Percentiles rank a stretch among this genome's conserved stretches.
Conservation (phyloP, 1,140 invertebrate genomes). For the Pseudobourletiella spinata region DNA sequence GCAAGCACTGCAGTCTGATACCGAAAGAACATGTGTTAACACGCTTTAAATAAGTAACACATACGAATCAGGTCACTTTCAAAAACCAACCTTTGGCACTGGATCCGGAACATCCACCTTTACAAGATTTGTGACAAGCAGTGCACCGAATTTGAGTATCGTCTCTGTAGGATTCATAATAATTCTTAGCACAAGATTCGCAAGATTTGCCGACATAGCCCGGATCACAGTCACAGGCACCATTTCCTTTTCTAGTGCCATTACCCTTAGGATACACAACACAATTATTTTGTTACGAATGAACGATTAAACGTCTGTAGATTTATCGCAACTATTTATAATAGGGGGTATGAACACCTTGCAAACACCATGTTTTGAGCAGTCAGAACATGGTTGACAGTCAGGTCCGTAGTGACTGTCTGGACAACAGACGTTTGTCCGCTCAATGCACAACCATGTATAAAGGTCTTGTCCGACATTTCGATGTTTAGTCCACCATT, state of each 20-base stretch:
- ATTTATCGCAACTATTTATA: neutral
- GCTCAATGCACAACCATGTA: slow-evolving; percentile 73
- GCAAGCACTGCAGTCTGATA: slow-evolving; percentile 46
- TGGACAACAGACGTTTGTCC: slow-evolving; percentile 74
- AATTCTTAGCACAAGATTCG: slow-evolving; percentile 63
- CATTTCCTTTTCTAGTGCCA: slow-evolving; percentile 88
- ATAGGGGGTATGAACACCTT: slow-evolving; percentile 48
- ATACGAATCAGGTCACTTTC: neutral
- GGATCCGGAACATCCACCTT: slow-evolving; percentile 63
- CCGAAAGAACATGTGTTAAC: neutral
- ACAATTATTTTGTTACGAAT: slow-evolving; percentile 40
- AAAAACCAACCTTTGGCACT: slow-evolving; percentile 56
- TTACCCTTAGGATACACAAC: too few species aligned
- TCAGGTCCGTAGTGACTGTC: slow-evolving; percentile 72
- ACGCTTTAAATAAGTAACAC: neutral
- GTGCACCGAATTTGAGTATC: slow-evolving; percentile 67
- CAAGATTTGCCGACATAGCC: slow-evolving; percentile 68
- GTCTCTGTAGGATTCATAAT: slow-evolving; percentile 70
- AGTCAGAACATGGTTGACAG: slow-evolving; percentile 77
- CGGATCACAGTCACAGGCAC: slow-evolving; percentile 44
- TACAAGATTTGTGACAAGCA: slow-evolving; percentile 74
- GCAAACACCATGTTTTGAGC: slow-evolving; percentile 84
- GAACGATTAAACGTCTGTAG: neutral
- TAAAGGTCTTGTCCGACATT: slow-evolving; percentile 57
- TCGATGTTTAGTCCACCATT: slow-evolving; percentile 81